Evolutionary conservation across 1,140 invertebrate genomes (phyloP), one percentile per base, ranked within the genome.

Genomic region (Ceratina calcarata): DNA sequence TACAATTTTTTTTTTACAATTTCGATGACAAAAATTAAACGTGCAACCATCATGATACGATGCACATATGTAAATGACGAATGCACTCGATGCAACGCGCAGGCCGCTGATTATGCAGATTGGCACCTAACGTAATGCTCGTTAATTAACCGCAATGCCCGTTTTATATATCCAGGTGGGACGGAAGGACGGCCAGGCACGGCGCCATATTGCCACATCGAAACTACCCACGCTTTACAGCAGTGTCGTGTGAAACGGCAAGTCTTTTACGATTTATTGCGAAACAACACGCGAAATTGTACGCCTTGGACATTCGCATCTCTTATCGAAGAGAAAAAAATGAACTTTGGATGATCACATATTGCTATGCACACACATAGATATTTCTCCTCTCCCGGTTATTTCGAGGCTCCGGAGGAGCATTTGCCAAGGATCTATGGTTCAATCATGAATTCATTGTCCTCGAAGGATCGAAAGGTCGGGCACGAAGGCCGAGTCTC

Each of bases 131-230:
- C 87, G 85, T 89, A 88, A 89, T 85, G 83, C 82, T 82, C 85
- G 87, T 89, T 90, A 90, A 89, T 89, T 89, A 89, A 89, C 87
- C 89, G 85, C 85, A 86, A 86, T 86, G 87, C 87, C 85, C 81
- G 85, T 83, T 86, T 81, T 73, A 82, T 87, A 83, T 84, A 86
- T 88, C 75, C 82, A 85, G 66, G 82, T 82, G 76, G 81, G 86
- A 79, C 79, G 87, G 72, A 89, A 89, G 84, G 89, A 87, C 88
- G 80, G 77, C 72, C 80, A 70, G 87, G 74, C 82, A 81, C 81
- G 82, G 78, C 82, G 82, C 85, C 87, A 87, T 83, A 81, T 87
- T 88, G 60, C 85, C 62, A 83, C 84, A 81, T 61, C 69, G 10
- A 1, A 65, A 16, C 81, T 76, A 37, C 84, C 84, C 70, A 80